phyloP scores from a whole-genome alignment of 2,888 invertebrate genomes.

The Nymphalis urticae region DNA sequence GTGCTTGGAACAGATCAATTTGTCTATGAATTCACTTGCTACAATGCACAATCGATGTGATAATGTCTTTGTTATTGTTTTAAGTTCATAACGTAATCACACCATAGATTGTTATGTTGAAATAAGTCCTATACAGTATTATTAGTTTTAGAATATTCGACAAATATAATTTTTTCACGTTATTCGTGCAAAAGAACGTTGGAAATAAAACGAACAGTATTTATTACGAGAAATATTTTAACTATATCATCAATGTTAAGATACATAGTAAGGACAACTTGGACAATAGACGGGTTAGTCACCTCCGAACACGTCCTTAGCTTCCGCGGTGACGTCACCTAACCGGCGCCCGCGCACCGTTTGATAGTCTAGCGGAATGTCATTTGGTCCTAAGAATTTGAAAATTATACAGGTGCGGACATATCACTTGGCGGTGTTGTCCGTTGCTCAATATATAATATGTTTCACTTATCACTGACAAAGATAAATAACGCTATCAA shows the following conservation, averaged over 20 bases:
- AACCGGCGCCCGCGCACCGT: constrained; percentile 36
- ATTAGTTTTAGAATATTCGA: too few species aligned
- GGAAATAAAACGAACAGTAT: not conserved
- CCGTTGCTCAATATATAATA: not conserved
- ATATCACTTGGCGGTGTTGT: not conserved
- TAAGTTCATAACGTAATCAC: not conserved
- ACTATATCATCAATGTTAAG: constrained; percentile 9
- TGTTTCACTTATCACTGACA: not conserved
- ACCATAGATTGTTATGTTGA: too few species aligned
- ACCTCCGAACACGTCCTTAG: constrained; percentile 62
- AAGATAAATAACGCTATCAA: constrained; percentile 1
- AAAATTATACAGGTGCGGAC: constrained; percentile 1
- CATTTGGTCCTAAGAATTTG: constrained; percentile 13
- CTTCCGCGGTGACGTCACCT: constrained; percentile 72
- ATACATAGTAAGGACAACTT: constrained; percentile 19
- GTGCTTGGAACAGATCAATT: not conserved
- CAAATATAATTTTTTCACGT: too few species aligned
- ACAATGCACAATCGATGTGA: not conserved
- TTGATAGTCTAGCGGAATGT: constrained; percentile 23
- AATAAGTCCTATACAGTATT: too few species aligned
- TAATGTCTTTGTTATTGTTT: not conserved
- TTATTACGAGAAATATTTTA: not conserved
- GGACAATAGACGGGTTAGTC: constrained; percentile 44
- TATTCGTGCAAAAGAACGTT: not conserved
- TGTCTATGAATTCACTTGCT: not conserved